These are phyloP conservation scores for Synergus itoensis DNA, from an alignment of 2,888 invertebrate genomes.

Conservation along the genomic window DNA sequence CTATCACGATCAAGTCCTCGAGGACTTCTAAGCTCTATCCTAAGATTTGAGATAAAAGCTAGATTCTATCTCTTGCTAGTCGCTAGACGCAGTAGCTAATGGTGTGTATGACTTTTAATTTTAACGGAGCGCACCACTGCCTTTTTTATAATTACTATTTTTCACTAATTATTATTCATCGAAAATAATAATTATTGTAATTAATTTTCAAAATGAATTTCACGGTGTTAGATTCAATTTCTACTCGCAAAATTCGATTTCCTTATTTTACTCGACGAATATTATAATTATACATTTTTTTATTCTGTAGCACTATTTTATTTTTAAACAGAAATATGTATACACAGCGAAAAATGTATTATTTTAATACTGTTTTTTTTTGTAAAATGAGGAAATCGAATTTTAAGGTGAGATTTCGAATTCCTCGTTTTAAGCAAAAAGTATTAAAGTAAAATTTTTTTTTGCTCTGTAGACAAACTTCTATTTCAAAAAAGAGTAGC, in stretches of 20 bases:
- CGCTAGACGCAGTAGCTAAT: constrained; percentile 52
- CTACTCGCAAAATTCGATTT: not conserved
- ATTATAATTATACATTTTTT: too few species aligned
- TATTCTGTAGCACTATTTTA: too few species aligned
- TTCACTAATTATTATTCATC: not conserved
- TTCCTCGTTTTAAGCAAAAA: not conserved
- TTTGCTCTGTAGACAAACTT: too few species aligned
- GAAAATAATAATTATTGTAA: not conserved
- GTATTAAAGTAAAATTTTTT: not conserved
- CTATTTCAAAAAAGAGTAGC: too few species aligned
- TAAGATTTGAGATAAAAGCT: constrained; percentile 59
- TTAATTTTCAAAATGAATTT: not conserved
- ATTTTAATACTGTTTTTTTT: too few species aligned
- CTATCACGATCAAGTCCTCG: constrained; percentile 58
- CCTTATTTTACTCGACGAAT: not conserved
- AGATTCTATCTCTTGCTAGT: constrained; percentile 51
- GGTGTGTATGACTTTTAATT: constrained; percentile 50
- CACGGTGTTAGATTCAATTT: too few species aligned
- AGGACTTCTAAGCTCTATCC: constrained; percentile 60
- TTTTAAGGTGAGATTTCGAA: too few species aligned
- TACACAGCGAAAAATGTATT: too few species aligned
- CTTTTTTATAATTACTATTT: not conserved
- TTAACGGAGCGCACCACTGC: constrained; percentile 52
- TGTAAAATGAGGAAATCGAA: too few species aligned
- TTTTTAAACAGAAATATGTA: too few species aligned